phyloP scores from a whole-genome alignment of 2,888 invertebrate genomes.

The Scaptomyza parva region DNA sequence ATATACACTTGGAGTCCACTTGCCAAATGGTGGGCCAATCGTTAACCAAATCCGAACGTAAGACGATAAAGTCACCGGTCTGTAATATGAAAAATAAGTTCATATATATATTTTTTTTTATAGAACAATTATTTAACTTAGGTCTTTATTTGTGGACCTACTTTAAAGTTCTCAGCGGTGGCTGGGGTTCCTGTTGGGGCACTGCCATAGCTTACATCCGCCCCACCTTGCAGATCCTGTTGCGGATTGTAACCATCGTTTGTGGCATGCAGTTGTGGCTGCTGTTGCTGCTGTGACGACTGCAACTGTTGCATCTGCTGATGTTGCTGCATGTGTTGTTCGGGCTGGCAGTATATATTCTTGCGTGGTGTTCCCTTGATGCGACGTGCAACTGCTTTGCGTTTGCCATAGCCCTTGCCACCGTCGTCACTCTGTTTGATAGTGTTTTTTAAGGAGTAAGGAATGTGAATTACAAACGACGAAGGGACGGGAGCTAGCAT shows the following conservation, averaged over 20 bases:
- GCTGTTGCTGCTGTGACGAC: slow-evolving; percentile 49
- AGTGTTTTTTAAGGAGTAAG: slow-evolving; percentile 4
- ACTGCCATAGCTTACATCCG: slow-evolving; percentile 70
- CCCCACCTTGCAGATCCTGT: slow-evolving; percentile 72
- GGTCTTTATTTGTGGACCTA: slow-evolving; percentile 42
- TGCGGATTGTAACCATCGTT: slow-evolving; percentile 77
- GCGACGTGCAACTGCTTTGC: slow-evolving; percentile 77
- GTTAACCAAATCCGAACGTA: slow-evolving; percentile 91
- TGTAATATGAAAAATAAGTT: slow-evolving; percentile 83
- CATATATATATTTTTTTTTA: background rate
- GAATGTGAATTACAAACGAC: slow-evolving; percentile 37
- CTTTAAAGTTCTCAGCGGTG: slow-evolving; percentile 82
- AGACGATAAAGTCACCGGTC: slow-evolving; percentile 95
- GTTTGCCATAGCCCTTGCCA: slow-evolving; percentile 76
- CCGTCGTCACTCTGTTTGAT: slow-evolving; percentile 77
- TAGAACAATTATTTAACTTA: background rate
- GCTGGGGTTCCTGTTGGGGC: slow-evolving; percentile 63
- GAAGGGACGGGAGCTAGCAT: slow-evolving; percentile 24
- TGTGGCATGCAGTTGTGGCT: slow-evolving; percentile 47
- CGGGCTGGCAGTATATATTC: slow-evolving; percentile 70
- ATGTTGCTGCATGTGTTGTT: slow-evolving; percentile 60
- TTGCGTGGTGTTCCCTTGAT: slow-evolving; percentile 81
- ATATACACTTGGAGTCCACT: slow-evolving; percentile 93
- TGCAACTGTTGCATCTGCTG: slow-evolving; percentile 59
- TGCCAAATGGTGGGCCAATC: slow-evolving; percentile 96